Percentiles rank a stretch among this genome's conserved stretches.
phyloP scores from a whole-genome alignment of 1,140 invertebrate genomes.

The Hypsibius dujardini region DNA sequence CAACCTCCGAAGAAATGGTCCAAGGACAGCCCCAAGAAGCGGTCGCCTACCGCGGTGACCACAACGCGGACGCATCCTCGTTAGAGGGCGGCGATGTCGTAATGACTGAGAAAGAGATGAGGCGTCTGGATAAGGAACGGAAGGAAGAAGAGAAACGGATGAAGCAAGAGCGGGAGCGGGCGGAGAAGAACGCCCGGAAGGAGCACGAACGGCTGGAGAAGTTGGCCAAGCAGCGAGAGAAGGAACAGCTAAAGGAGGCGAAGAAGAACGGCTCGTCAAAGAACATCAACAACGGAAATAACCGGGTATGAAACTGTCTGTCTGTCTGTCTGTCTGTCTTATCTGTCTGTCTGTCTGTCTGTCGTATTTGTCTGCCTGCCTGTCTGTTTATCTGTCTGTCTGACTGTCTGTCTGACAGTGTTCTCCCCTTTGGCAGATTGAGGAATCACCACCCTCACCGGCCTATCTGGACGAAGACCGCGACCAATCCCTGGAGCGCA shows the following conservation, averaged over 20 bases:
- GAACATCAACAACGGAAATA: conserved; percentile 10
- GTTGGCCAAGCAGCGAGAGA: conserved; percentile 16
- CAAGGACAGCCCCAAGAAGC: no score
- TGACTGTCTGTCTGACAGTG: background rate
- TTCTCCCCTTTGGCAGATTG: background rate
- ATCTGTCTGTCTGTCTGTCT: background rate
- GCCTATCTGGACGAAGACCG: background rate
- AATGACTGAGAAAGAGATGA: conserved; percentile 1
- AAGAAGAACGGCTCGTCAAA: conserved; percentile 21
- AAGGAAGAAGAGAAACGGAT: background rate
- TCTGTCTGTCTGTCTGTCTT: background rate
- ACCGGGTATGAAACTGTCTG: background rate
- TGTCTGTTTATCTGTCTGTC: no score
- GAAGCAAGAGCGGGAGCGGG: background rate
- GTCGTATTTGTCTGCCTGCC: no score
- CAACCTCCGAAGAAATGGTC: no score
- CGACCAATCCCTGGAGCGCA: background rate
- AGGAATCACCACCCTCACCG: background rate
- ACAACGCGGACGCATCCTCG: no score
- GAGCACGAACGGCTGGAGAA: conserved; percentile 15
- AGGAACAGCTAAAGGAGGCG: conserved; percentile 19
- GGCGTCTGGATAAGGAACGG: background rate
- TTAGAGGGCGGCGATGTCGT: background rate
- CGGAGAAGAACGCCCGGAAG: background rate
- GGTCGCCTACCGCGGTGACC: no score